Evolutionary conservation across 2,797 vertebrate species (phyloP).

Genomic region (Florisuga fusca): DNA sequence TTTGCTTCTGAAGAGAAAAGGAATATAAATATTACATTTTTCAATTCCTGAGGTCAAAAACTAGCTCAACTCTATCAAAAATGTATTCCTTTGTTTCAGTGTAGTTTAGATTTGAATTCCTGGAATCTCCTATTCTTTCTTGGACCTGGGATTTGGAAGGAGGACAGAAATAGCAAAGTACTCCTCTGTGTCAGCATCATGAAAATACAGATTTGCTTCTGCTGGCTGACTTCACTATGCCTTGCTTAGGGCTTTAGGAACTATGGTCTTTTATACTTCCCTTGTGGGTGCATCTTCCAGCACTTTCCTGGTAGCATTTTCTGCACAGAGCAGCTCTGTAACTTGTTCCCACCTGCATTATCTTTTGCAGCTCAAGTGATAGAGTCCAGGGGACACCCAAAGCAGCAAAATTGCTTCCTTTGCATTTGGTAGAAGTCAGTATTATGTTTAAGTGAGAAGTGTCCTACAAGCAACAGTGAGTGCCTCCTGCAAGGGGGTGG

Average conservation of each 20-base stretch:
- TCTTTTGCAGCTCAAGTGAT: neutral
- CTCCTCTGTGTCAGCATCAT: neutral
- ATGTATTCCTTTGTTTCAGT: neutral
- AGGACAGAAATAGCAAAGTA: neutral
- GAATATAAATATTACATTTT: neutral
- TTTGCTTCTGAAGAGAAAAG: neutral
- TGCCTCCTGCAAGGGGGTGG: neutral
- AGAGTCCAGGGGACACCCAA: neutral
- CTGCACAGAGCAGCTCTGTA: neutral
- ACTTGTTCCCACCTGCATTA: neutral
- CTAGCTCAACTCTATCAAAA: neutral
- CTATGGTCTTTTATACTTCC: neutral
- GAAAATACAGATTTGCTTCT: neutral
- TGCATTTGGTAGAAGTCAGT: neutral
- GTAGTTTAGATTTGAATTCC: neutral
- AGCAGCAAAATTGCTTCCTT: neutral
- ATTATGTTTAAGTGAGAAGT: neutral
- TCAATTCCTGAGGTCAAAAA: neutral
- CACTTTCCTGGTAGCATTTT: neutral
- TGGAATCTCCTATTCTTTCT: neutral
- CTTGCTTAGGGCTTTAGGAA: neutral
- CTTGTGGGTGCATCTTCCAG: neutral
- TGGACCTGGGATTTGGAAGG: neutral
- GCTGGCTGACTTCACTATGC: neutral
- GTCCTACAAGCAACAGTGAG: neutral